Base-by-base conservation (phyloP, 2,113 vertebrate species). In the Centropristis striata region DNA sequence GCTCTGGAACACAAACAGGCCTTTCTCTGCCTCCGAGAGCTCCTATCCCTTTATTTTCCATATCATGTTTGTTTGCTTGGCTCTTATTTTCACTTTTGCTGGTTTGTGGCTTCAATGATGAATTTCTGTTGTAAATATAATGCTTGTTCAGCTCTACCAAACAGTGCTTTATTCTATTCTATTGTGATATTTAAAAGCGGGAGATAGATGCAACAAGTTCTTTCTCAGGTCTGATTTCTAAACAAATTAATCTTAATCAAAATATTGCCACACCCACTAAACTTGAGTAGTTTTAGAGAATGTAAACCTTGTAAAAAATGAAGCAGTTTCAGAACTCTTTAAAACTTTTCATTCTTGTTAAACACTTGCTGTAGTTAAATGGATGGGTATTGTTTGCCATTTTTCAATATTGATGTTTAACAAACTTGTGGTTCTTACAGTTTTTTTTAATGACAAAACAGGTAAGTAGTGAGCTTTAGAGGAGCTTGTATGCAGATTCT, bases 21-120 rank as follows among this genome's bases (percentile, higher is more conserved):
- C 86, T 79, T 81, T 84, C 57, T 85, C 75, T 80, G 74, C 69
- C 71, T 81, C 76, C 53, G 23, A 54, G 27, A 68, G 65, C 60
- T 86, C 54, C 66, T 65, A 32, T 81, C 68, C 36, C 75, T 79
- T 77, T 53, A 81, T 70, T 80, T 88, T 74, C 61, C 41, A 92
- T 83, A 75, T 90, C 88, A 78, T 91, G 80, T 88, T 85, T 90
- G 94, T 78, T 80, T 68, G 58, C 50, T 61, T 60, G 70, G 51
- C 60, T 68, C 57, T 75, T 39, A 54, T 72, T 70, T 74, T 63
- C 20, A 55, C 32, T 75, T 67, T 53, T 47, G 36, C 53, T 73
- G 16, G 21, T 41, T 46, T 70, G 71, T 54, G 44, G 71, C 50
- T 82, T 75, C 27, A 53, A 28, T 37, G 51, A 25, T 58, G 70